Base-by-base conservation (phyloP, 2,797 vertebrate species). In the Enteromius paludinosus region DNA sequence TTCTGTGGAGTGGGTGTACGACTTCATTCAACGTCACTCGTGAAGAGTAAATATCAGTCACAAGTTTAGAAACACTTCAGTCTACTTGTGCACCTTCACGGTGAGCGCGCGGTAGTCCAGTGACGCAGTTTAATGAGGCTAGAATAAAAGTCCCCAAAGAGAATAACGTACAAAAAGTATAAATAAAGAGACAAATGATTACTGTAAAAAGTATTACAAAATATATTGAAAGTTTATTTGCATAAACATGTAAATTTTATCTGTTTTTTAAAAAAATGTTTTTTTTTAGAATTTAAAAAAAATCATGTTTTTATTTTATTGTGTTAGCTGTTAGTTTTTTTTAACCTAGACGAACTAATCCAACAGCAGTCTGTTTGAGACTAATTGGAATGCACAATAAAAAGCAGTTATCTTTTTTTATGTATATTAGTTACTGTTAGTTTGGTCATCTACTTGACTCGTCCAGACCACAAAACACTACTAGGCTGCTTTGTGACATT, bases 101-200 rank as follows among this genome's bases (percentile, higher is more conserved):
- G 14, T 69, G 25, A 10, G 49, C 52, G 81, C 73, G 62, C 52
- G 17, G 30, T 30, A 35, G 18, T 75, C 45, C 15, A 4, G 35
- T 76, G 79, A 45, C 52, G 35, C 15, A 12, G 11, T 41, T 35
- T 52, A 74, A 74, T 35, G 64, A 43, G 72, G 8, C 1, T 49
- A 61, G n/a, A 76, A 77, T 83, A 83, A 83, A 83, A 77, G 81
- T 83, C 81, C 64, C 1, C 17, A 81, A 43, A 56, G 6, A 70
- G 4, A 69, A 17, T 12, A 15, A 45, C 1, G 3, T 41, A 4
- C 5, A 35, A 30, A 25, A 20, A 18, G 0, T 23, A 18, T 47
- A 45, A 45, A 30, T 17, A 70, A 47, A 28, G 8, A 43, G 8
- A 8, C 7, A 6, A 30, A 8, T 43, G 0, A 45, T 59, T 3